A percentile compares a stretch with the other conserved stretches of the same genome.
These are phyloP conservation scores for Prosopocoilus inquinatus DNA, from an alignment of 2,888 invertebrate species.

Conservation along the genomic window DNA sequence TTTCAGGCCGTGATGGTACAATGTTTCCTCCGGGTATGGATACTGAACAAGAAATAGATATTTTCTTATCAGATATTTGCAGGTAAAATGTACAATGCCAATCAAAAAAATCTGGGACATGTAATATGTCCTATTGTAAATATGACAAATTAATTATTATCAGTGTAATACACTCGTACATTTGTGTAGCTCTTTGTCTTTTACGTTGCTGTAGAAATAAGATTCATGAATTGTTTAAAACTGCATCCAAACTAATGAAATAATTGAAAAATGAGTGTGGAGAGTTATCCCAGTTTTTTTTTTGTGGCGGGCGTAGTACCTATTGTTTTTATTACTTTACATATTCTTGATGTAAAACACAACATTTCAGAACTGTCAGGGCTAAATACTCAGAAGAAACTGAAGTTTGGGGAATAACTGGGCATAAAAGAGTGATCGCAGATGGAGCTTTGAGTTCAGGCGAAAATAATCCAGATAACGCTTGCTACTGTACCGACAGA, in stretches of 20 bases:
- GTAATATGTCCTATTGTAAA: too few species aligned
- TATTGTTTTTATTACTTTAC: too few species aligned
- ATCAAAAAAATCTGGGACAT: too few species aligned
- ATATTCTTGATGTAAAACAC: neutral
- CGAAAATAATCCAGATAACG: neutral
- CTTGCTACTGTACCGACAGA: constrained; percentile 2
- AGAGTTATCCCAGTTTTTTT: too few species aligned
- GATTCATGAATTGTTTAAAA: too few species aligned
- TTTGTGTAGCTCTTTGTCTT: neutral
- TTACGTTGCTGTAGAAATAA: too few species aligned
- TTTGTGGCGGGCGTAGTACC: too few species aligned
- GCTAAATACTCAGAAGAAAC: neutral
- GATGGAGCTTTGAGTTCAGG: neutral
- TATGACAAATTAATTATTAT: too few species aligned
- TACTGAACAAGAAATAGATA: constrained; percentile 1
- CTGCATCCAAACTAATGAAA: too few species aligned
- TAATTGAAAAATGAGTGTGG: too few species aligned
- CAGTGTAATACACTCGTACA: too few species aligned
- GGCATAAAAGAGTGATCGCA: constrained; percentile 3
- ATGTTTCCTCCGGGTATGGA: constrained; percentile 6
- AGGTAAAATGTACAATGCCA: too few species aligned
- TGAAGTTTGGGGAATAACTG: neutral
- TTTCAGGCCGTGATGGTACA: constrained; percentile 7
- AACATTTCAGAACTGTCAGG: neutral
- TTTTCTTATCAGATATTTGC: constrained; percentile 6